Evolutionary conservation across 2,888 invertebrate genomes (phyloP).

Genomic region (Enchytraeus crypticus): DNA sequence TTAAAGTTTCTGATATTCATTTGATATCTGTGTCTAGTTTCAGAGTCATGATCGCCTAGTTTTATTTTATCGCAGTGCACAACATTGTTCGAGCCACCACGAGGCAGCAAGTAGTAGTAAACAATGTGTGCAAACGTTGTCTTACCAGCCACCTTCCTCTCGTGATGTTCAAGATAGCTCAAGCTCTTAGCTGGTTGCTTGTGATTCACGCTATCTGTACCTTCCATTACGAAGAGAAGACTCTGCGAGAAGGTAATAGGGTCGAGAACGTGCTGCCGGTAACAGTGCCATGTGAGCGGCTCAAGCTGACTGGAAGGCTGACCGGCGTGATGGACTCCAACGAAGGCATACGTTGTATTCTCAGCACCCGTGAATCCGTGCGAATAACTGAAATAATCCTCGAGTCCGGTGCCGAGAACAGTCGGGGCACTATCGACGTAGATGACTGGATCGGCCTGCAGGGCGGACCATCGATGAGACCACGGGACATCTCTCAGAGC

Average conservation of each 20-base stretch:
- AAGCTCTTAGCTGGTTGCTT: conserved; percentile 6
- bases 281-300: conserved; percentile 27
- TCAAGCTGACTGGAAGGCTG: conserved; percentile 14
- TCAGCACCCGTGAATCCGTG: conserved; percentile 29
- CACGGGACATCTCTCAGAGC: conserved; percentile 18
- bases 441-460: conserved; percentile 26
- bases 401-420: conserved; percentile 27
- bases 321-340: conserved; percentile 23
- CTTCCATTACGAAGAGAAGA: conserved; percentile 26
- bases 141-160: background rate
- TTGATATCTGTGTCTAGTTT: conserved; percentile 11
- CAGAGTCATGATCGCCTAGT: conserved; percentile 13
- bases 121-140: conserved; percentile 18
- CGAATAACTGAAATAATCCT: conserved; percentile 31
- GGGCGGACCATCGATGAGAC: conserved; percentile 23
- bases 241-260: conserved; percentile 24
- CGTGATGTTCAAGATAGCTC: conserved; percentile 7
- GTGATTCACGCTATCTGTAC: conserved; percentile 9
- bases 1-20: background rate
- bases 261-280: conserved; percentile 28
- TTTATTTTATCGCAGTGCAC: conserved; percentile 8
- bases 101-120: conserved; percentile 19
- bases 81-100: background rate
- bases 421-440: conserved; percentile 22
- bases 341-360: conserved; percentile 28